Percentiles rank a stretch among this genome's conserved stretches.
Conservation (phyloP, 2,797 vertebrate genomes). For the Poecilia picta region DNA sequence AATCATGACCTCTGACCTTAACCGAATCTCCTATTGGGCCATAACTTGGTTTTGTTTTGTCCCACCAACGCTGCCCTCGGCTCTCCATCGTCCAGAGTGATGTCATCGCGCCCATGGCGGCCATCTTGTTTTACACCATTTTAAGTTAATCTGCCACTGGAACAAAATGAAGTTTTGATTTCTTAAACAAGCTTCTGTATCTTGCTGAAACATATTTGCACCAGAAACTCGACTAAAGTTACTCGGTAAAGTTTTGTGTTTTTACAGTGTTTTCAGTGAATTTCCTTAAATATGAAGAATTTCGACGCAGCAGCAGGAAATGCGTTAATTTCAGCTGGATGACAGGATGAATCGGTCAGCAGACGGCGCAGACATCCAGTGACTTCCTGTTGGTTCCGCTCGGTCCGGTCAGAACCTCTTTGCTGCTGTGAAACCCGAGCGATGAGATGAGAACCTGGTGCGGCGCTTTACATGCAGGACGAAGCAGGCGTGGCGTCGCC, state of each 20-base stretch:
- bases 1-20: background rate
- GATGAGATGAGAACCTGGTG: slow-evolving; percentile 34
- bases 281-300: background rate
- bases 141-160: too few species aligned
- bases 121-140: too few species aligned
- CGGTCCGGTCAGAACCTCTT: background rate
- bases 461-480: slow-evolving; percentile 60
- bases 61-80: too few species aligned
- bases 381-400: slow-evolving; percentile 51
- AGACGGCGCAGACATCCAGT: slow-evolving; percentile 67
- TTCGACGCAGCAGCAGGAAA: background rate
- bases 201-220: too few species aligned
- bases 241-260: too few species aligned
- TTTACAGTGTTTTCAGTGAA: too few species aligned
- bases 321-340: slow-evolving; percentile 34
- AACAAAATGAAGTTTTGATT: background rate
- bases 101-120: too few species aligned
- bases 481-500: slow-evolving; percentile 31
- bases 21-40: too few species aligned
- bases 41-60: too few species aligned
- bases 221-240: too few species aligned
- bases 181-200: too few species aligned
- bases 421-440: slow-evolving; percentile 17
- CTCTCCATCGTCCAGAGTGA: too few species aligned
- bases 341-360: slow-evolving; percentile 30